These are phyloP conservation scores for Anticlea derivata DNA, from an alignment of 2,888 invertebrate species.

Conservation along the genomic window DNA sequence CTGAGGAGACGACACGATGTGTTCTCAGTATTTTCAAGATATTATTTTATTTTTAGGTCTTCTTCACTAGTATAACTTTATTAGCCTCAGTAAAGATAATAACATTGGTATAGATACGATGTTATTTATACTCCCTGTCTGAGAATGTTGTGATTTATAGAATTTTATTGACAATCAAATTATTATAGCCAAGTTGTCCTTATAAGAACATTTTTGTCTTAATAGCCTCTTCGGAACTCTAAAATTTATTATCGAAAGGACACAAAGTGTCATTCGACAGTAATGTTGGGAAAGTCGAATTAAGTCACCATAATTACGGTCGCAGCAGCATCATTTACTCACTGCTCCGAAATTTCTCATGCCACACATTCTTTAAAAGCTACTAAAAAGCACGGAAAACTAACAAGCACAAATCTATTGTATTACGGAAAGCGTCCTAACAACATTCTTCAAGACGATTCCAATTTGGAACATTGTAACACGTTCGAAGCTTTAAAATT, in stretches of 20 bases:
- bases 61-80: no score
- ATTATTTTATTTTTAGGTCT: no score
- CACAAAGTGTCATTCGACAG: conserved; percentile 61
- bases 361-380: conserved; percentile 62
- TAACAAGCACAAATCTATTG: conserved; percentile 66
- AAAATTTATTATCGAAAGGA: conserved; percentile 67
- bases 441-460: conserved; percentile 64
- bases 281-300: conserved; percentile 65
- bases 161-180: conserved; percentile 38
- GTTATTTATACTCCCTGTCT: conserved; percentile 15
- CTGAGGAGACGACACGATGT: no score
- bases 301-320: conserved; percentile 69
- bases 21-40: no score
- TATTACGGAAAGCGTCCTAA: conserved; percentile 53
- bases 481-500: conserved; percentile 61
- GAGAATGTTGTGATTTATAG: conserved; percentile 18
- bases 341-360: conserved; percentile 65
- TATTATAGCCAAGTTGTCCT: conserved; percentile 35
- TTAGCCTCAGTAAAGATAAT: no score
- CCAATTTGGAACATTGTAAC: conserved; percentile 74
- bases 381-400: conserved; percentile 67
- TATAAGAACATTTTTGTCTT: conserved; percentile 54
- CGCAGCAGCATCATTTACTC: conserved; percentile 66
- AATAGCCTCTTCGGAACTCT: conserved; percentile 45
- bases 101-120: conserved; percentile 16